Percentiles rank a stretch among this genome's conserved stretches.
Conservation (phyloP, 2,888 invertebrate genomes). For the Catocala sponsa region DNA sequence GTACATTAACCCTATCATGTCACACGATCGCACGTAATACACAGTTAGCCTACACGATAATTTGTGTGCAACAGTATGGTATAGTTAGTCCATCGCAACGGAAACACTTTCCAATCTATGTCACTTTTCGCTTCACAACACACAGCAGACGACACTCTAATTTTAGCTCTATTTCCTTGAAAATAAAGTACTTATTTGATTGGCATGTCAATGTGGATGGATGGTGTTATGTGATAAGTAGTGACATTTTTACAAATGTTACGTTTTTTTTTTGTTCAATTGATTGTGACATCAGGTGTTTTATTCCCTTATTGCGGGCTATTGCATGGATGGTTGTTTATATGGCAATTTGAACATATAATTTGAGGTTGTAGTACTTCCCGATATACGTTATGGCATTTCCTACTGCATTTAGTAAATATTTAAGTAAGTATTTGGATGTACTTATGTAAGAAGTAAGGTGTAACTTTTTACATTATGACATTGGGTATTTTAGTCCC, state of each 20-base stretch:
- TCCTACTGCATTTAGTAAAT: no score
- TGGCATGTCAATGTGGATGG: not conserved
- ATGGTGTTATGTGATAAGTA: conserved; percentile 27
- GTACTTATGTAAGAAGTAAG: no score
- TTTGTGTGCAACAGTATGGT: conserved; percentile 63
- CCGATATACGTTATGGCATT: not conserved
- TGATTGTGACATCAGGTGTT: conserved; percentile 30
- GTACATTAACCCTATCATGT: conserved; percentile 37
- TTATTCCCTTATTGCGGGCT: conserved; percentile 28
- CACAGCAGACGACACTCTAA: conserved; percentile 34
- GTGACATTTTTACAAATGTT: conserved; percentile 26
- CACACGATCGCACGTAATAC: conserved; percentile 52
- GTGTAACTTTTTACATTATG: no score
- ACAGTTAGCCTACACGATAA: conserved; percentile 60
- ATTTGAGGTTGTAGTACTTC: not conserved
- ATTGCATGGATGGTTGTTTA: no score
- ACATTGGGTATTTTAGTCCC: no score
- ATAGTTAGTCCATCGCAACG: conserved; percentile 69
- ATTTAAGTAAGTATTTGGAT: no score
- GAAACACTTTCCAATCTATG: conserved; percentile 81
- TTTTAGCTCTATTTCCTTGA: conserved; percentile 20
- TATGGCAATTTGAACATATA: not conserved
- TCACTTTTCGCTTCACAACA: conserved; percentile 67
- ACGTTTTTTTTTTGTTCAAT: conserved; percentile 29
- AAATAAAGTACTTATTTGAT: conserved; percentile 20